Conservation (phyloP, 2,113 vertebrate species). For the Sphyrna mokarran region DNA sequence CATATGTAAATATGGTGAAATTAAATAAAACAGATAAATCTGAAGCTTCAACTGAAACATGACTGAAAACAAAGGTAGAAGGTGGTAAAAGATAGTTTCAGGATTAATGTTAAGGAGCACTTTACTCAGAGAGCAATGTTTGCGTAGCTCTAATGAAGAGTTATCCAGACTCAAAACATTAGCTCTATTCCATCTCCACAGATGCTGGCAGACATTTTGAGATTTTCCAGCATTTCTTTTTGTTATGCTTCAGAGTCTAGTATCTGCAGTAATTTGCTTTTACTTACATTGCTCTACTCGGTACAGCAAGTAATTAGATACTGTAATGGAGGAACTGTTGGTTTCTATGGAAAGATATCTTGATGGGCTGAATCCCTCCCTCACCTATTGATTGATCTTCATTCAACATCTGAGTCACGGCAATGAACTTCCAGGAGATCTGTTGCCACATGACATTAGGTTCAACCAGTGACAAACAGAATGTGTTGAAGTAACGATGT, state of each 20-base stretch:
- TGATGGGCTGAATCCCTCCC: neutral
- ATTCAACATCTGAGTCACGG: neutral
- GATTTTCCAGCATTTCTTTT: too few relatives aligned
- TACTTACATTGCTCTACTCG: too few relatives aligned
- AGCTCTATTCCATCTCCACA: too few relatives aligned
- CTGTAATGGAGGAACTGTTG: neutral
- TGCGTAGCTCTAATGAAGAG: too few relatives aligned
- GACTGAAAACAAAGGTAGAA: neutral
- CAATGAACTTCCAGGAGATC: neutral
- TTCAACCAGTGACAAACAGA: neutral
- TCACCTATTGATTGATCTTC: neutral
- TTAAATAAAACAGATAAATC: neutral
- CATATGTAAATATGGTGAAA: neutral
- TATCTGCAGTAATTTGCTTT: too few relatives aligned
- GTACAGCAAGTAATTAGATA: neutral
- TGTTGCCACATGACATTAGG: neutral
- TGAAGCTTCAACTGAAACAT: neutral
- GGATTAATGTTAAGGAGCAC: neutral
- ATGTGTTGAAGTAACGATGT: neutral
- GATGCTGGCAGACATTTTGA: too few relatives aligned
- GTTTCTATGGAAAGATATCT: neutral
- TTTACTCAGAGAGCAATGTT: neutral
- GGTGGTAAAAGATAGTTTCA: neutral
- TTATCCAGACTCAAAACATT: too few relatives aligned
- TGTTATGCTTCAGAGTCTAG: too few relatives aligned